Evolutionary conservation across 2,113 vertebrate species (phyloP), one percentile per base, ranked within the genome.

Genomic region (Pionites leucogaster): DNA sequence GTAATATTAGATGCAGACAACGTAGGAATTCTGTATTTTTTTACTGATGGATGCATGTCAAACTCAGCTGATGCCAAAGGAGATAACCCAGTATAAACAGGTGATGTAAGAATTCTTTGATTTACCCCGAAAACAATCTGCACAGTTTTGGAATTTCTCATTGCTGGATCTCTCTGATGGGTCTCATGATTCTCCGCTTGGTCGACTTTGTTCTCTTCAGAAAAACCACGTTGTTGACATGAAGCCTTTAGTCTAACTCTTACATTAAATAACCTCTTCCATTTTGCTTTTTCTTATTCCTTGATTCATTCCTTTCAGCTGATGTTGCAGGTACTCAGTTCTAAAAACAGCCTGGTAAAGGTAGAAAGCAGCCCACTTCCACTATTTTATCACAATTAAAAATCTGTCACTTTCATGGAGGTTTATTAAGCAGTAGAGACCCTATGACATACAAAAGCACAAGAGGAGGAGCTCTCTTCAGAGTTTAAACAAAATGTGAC

Each of bases 1-100:
- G 13, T 78, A 90, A 60, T 88, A 63, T 46, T 88, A 81, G 25
- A 35, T 20, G 62, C 1, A 11, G 42, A 52, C 53, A 81, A 15
- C 17, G 41, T 59, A 81, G 59, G 64, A 80, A 62, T 88, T 95
- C 53, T 70, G 82, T 67, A 63, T 63, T 39, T 83, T 93, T 92
- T 93, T 35, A 31, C 71, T 92, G 88, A 84, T 86, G 35, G 83
- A 83, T 93, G 22, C 46, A 35, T 70, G 76, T 88, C 77, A 93
- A 62, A 50, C 81, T 88, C 47, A 91, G 29, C 65, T 84, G 86
- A 95, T 95, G 46, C 57, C 79, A 42, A 78, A 86, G 35, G 63
- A 95, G 92, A 93, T 94, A 94, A 85, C 31, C n/a, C 53, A 88
- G n/a, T 90, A 63, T 82, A 93, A 96, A 78, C 55, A 84, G 14